Percentiles rank a stretch among this genome's conserved stretches.
Evolutionary conservation across 2,797 vertebrate species (phyloP).

Genomic region (Pristis pectinata): DNA sequence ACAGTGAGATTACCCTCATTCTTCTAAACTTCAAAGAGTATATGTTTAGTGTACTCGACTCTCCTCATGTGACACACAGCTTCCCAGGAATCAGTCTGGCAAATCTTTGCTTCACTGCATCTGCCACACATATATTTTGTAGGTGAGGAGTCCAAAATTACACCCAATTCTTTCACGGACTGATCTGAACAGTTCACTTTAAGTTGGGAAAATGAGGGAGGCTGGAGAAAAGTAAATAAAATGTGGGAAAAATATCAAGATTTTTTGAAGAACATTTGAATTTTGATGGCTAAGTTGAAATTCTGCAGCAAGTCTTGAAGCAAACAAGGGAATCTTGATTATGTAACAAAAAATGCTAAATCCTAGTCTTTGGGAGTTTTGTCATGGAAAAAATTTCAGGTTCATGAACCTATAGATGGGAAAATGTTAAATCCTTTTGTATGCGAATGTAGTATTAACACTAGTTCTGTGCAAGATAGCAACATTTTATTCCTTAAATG

Average conservation of each 20-base stretch:
- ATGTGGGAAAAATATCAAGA: not conserved
- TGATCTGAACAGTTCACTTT: not conserved
- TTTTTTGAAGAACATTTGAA: not conserved
- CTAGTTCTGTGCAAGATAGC: not conserved
- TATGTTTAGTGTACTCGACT: no score
- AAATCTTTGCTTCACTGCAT: no score
- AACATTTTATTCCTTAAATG: not conserved
- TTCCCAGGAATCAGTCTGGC: no score
- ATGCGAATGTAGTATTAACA: not conserved
- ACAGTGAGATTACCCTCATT: no score
- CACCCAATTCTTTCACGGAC: not conserved
- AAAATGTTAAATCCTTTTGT: not conserved
- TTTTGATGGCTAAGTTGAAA: not conserved
- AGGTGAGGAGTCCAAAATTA: no score
- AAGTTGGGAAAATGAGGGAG: not conserved
- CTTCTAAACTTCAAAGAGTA: no score
- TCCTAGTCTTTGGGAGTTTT: not conserved
- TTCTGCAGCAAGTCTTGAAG: not conserved
- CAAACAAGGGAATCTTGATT: not conserved
- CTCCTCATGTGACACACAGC: no score
- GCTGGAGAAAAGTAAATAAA: not conserved
- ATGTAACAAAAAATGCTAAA: not conserved
- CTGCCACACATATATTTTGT: no score
- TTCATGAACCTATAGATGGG: not conserved
- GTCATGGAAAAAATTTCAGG: not conserved